Conservation (phyloP, 2,113 vertebrate genomes). For the Struthidea cinerea region DNA sequence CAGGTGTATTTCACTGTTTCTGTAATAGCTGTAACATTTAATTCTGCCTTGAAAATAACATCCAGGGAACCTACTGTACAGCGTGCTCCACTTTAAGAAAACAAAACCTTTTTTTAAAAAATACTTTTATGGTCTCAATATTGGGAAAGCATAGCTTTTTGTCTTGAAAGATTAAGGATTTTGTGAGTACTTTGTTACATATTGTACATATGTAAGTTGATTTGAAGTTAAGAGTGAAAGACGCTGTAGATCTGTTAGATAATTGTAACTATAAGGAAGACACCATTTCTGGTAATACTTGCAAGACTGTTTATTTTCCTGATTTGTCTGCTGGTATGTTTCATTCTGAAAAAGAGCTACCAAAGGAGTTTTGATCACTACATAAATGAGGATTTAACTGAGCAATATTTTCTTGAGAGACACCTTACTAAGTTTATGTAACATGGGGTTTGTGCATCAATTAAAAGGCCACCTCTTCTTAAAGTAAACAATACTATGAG, state of each 20-base stretch:
- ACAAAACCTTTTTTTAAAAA: background rate
- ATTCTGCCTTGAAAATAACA: constrained; percentile 55
- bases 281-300: constrained; percentile 38
- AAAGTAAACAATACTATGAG: constrained; percentile 48
- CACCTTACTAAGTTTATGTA: constrained; percentile 51
- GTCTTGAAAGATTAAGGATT: constrained; percentile 48
- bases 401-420: constrained; percentile 69
- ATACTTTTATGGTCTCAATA: constrained; percentile 2
- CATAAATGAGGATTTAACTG: constrained; percentile 45
- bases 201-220: constrained; percentile 52
- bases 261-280: constrained; percentile 29
- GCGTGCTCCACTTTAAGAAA: background rate
- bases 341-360: constrained; percentile 67
- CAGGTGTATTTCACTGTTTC: constrained; percentile 32
- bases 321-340: constrained; percentile 54
- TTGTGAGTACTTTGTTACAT: constrained; percentile 60
- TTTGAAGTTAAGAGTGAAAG: background rate
- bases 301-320: constrained; percentile 58
- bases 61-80: constrained; percentile 36
- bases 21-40: constrained; percentile 40
- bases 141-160: constrained; percentile 50
- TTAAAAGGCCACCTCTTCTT: constrained; percentile 48
- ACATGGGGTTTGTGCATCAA: constrained; percentile 59
- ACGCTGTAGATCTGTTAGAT: constrained; percentile 8
- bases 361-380: constrained; percentile 69